Base-by-base conservation (phyloP, 1,140 invertebrate genomes). In the Zophobas atratus region DNA sequence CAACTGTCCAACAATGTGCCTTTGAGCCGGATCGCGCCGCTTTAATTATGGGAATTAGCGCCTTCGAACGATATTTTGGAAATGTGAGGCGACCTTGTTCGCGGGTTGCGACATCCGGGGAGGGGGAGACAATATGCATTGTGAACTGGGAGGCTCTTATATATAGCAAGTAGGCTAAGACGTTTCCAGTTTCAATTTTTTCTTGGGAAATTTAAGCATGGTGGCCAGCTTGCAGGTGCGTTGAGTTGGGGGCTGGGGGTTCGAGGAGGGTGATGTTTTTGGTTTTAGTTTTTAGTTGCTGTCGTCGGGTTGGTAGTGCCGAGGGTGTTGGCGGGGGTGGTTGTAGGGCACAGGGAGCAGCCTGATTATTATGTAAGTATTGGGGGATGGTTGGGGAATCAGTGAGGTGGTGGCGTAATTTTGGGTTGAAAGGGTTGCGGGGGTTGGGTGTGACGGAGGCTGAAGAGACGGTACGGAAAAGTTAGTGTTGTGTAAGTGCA, bases 341-440 rank as follows among this genome's bases (percentile, higher is more conserved):
- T 56, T 6, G 32, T n/a, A 6, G 72, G 72, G 1, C 49, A 48
- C 36, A 36, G 51, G 3, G 4, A 20, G 32, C 72, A 53, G 51
- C 72, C 38, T n/a, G 72, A 75, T 75, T 75, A 75, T 75, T 75
- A 75, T 41, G 72, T 75, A 57, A 75, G 72, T 75, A 70, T 33
- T 5, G 55, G 5, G 4, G 3, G 55, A 3, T 20, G 2, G 32
- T 57, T 3, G 4, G 55, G 55, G 33, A 3, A 20, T 20, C 20
- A 20, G 20, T 20, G 20, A 20, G 20, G 20, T 20, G 20, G 4
- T 36, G 36, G 70, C 57, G 34, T n/a, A 5, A 36, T 20, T 20
- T 20, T 20, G 20, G 20, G 20, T 20, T 20, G 20, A 20, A 20
- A 20, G 20, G 20, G 20, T 20, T 20, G 20, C 20, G 20, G 20